Evolutionary conservation across 2,113 vertebrate genomes (phyloP), one percentile per base, ranked within the genome.

Genomic region (Ranitomeya imitator): DNA sequence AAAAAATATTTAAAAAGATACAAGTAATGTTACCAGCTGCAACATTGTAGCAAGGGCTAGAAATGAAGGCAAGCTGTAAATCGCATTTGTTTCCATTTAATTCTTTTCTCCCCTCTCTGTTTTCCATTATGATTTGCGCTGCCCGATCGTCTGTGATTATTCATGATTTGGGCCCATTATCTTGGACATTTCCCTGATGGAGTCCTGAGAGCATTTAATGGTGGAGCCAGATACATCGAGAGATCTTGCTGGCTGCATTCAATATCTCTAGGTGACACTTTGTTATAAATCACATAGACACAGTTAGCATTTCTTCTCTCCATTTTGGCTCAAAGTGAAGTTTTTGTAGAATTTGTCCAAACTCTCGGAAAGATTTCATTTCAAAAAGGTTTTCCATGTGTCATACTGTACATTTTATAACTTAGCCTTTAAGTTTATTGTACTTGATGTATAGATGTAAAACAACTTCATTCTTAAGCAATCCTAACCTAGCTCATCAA

Each of bases 111-210:
- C 7, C 16, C 45, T 52, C 45, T 67, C 55, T 87, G 86, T 31
- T 87, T 87, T 67, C 65, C 26, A 87, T 87, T 87, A 87, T 21
- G 59, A 81, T 87, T 81, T 73, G 78, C 13, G 23, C 80, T 59
- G 65, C 60, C 54, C 78, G 23, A 81, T 87, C 78, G 79, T 59
- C 78, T 23, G 16, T 73, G 86, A 87, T 87, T 87, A 81, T 57
- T 81, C 52, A 60, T 87, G 86, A 79, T 87, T 71, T 81, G 65
- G n/a, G 23, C 15, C 63, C 78, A 73, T 81, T 45, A 60, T 60
- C 59, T 69, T 55, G 86, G 78, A 81, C 37, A 52, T n/a, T 37
- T 61, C 19, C 18, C 23, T 87, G 77, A 71, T 73, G 63, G 61
- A 59, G 86, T 55, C 78, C 78, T 87, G 5, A 37, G 78, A 61